Percentiles rank a stretch among this genome's conserved stretches.
phyloP scores from a whole-genome alignment of 2,113 vertebrate species.

The Perccottus glenii region DNA sequence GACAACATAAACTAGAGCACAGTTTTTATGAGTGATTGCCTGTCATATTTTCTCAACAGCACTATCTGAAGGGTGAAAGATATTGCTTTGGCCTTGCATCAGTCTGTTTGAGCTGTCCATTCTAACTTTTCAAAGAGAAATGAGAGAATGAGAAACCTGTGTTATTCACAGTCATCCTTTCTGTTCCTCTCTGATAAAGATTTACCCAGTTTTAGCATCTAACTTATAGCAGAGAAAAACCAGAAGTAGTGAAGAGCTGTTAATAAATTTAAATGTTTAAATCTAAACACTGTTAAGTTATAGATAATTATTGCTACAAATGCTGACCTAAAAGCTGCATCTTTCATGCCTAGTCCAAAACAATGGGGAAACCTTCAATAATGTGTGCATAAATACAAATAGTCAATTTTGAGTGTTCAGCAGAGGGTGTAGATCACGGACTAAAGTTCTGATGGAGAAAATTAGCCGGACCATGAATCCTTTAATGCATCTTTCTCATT shows the following conservation, averaged over 20 bases:
- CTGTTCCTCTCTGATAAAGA: conserved; percentile 33
- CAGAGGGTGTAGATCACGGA: conserved; percentile 63
- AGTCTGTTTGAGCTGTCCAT: conserved; percentile 60
- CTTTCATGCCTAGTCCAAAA: not conserved
- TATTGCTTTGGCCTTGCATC: conserved; percentile 70
- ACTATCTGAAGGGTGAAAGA: conserved; percentile 42
- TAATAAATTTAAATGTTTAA: no score
- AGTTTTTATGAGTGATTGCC: conserved; percentile 42
- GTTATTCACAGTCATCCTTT: conserved; percentile 31
- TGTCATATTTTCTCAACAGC: conserved; percentile 46
- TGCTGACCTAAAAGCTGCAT: not conserved
- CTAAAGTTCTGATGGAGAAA: conserved; percentile 67
- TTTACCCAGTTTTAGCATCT: conserved; percentile 37
- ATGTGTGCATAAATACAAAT: not conserved
- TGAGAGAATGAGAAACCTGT: conserved; percentile 51
- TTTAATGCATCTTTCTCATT: conserved; percentile 74
- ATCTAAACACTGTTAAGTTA: not conserved
- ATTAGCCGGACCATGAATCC: conserved; percentile 55
- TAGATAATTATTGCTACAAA: not conserved
- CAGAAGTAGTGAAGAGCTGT: not conserved
- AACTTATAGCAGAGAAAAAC: conserved; percentile 22
- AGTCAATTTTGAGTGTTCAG: not conserved
- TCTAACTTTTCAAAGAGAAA: conserved; percentile 62
- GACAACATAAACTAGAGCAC: conserved; percentile 3
- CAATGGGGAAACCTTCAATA: not conserved